Conservation (phyloP, 2,888 invertebrate genomes). For the Byasa hedistus region DNA sequence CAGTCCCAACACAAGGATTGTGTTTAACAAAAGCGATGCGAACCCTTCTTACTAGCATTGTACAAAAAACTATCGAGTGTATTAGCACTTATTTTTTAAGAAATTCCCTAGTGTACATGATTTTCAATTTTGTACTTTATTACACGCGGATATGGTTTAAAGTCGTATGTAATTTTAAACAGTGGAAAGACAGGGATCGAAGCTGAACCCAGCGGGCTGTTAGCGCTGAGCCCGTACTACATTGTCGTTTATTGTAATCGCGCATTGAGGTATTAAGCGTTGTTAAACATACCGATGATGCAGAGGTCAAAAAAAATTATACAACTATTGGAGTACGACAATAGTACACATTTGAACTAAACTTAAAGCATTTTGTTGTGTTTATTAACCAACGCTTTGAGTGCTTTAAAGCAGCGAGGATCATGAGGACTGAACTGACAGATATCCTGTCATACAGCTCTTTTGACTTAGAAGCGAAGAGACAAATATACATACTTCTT, state of each 20-base stretch:
- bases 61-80: constrained; percentile 25
- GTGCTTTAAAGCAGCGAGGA: too few relatives aligned
- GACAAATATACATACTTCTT: too few relatives aligned
- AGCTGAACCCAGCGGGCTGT: constrained; percentile 48
- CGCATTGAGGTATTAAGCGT: constrained; percentile 48
- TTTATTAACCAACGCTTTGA: too few relatives aligned
- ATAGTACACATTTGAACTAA: too few relatives aligned
- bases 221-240: constrained; percentile 40
- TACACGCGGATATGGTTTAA: background rate
- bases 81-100: constrained; percentile 31
- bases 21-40: background rate
- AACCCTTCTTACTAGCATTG: background rate
- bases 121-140: background rate
- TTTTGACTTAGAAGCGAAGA: too few relatives aligned
- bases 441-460: too few relatives aligned
- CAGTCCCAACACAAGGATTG: background rate
- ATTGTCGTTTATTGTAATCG: constrained; percentile 41
- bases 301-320: too few relatives aligned
- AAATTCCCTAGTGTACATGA: constrained; percentile 16
- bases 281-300: constrained; percentile 26
- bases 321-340: too few relatives aligned
- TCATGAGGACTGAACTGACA: too few relatives aligned
- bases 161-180: background rate
- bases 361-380: too few relatives aligned
- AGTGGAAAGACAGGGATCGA: constrained; percentile 32